Evolutionary conservation across 2,888 invertebrate species (phyloP).

Genomic region (Eristalis pertinax): DNA sequence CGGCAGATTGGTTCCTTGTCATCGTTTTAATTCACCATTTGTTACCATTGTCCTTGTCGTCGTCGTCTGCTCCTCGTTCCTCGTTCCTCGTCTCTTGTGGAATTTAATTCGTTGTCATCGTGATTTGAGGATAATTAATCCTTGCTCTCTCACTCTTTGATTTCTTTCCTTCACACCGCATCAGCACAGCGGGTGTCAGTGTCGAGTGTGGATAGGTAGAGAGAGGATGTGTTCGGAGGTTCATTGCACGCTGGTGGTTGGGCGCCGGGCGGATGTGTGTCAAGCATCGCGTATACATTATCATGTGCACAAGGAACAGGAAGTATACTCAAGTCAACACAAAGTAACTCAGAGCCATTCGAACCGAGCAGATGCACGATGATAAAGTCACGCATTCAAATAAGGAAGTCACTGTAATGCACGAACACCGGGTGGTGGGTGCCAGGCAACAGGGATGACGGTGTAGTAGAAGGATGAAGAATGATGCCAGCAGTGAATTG

Average conservation of each 20-base stretch:
- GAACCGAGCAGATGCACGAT: not conserved
- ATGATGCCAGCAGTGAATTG: conserved; percentile 17
- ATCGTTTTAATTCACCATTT: conserved; percentile 71
- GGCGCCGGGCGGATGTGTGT: conserved; percentile 22
- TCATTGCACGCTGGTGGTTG: conserved; percentile 28
- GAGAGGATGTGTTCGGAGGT: conserved; percentile 5
- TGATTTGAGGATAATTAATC: conserved; percentile 70
- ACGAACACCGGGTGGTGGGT: conserved; percentile 1
- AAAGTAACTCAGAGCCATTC: conserved; percentile 38
- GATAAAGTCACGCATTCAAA: conserved; percentile 61
- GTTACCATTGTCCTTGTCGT: conserved; percentile 43
- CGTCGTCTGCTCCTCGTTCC: not conserved
- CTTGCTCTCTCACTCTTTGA: conserved; percentile 7
- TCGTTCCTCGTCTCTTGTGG: conserved; percentile 28
- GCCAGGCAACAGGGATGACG: no score
- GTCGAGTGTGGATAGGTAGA: not conserved
- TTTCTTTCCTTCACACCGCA: conserved; percentile 3
- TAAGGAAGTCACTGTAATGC: conserved; percentile 46
- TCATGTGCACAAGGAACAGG: conserved; percentile 44
- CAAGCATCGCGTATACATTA: conserved; percentile 48
- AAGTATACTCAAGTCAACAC: conserved; percentile 66
- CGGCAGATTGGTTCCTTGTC: conserved; percentile 69
- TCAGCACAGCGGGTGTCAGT: not conserved
- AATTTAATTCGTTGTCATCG: conserved; percentile 66
- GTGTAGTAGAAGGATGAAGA: no score